These are phyloP conservation scores for Zaprionus taronus DNA, from an alignment of 1,140 invertebrate species.

Conservation along the genomic window DNA sequence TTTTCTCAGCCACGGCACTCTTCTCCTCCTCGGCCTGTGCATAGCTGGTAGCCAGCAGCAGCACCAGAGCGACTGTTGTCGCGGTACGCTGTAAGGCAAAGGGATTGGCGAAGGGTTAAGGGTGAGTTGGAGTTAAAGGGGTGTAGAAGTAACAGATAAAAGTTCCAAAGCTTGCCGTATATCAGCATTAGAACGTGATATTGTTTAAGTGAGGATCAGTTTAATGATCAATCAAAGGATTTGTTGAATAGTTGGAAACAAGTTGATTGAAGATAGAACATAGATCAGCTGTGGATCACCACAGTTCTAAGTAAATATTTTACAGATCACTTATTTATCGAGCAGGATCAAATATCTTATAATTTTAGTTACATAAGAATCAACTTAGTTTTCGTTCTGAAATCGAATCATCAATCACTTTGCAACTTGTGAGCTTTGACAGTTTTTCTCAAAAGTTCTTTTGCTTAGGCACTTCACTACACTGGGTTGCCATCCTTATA, in stretches of 20 bases:
- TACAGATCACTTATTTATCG: neutral
- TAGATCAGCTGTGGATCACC: neutral
- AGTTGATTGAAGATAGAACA: too few species aligned
- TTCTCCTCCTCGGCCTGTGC: conserved; percentile 81
- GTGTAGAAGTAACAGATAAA: neutral
- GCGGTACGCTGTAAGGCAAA: conserved; percentile 80
- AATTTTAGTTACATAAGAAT: neutral
- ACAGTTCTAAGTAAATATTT: neutral
- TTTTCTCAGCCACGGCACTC: conserved; percentile 85
- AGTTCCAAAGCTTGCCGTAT: neutral
- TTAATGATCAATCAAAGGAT: neutral
- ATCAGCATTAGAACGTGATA: neutral
- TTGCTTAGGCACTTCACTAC: conserved; percentile 35
- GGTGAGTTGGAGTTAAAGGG: neutral
- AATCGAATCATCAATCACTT: neutral
- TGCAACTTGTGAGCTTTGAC: neutral
- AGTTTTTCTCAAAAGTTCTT: conserved; percentile 6
- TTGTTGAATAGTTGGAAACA: neutral
- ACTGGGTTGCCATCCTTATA: conserved; percentile 53
- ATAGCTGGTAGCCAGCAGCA: conserved; percentile 83
- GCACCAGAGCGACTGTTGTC: conserved; percentile 85
- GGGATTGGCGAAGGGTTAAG: neutral
- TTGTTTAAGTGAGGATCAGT: neutral
- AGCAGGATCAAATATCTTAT: neutral
- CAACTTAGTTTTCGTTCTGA: neutral